Evolutionary conservation across 2,113 vertebrate species (phyloP).

Genomic region (Phalacrocorax carbo): DNA sequence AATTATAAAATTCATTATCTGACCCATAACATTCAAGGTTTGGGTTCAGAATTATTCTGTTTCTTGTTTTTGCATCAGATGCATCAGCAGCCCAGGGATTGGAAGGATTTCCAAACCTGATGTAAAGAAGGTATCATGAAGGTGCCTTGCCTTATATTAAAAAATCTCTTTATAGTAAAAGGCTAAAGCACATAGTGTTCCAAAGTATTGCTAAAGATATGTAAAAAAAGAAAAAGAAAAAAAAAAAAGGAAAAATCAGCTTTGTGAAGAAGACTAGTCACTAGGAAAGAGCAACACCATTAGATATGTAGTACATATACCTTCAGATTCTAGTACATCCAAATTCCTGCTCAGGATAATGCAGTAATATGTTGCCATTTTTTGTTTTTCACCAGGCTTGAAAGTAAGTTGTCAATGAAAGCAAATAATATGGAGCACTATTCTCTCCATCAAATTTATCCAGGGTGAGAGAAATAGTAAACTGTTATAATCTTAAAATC

Average conservation of each 20-base stretch:
- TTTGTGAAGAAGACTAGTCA: neutral
- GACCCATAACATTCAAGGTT: neutral
- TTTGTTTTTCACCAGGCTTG: neutral
- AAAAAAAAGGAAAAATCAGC: neutral
- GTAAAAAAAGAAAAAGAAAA: neutral
- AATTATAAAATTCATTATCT: neutral
- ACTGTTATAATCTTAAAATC: neutral
- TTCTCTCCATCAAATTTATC: neutral
- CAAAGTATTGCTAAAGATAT: neutral
- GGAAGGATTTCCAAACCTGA: neutral
- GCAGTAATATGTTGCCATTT: rapidly evolving
- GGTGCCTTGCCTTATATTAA: rapidly evolving
- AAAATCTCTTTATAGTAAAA: neutral
- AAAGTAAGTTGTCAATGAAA: neutral
- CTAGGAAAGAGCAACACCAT: neutral
- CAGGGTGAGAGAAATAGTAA: neutral
- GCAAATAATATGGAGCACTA: neutral
- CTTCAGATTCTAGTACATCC: neutral
- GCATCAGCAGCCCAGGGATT: rapidly evolving
- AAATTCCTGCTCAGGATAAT: neutral
- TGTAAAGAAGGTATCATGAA: neutral
- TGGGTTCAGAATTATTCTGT: neutral
- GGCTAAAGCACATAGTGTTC: neutral
- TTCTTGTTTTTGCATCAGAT: neutral
- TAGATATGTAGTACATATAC: neutral